Percentiles rank a stretch among this genome's conserved stretches.
phyloP scores from a whole-genome alignment of 2,888 invertebrate genomes.

The Herminia tarsipennalis region DNA sequence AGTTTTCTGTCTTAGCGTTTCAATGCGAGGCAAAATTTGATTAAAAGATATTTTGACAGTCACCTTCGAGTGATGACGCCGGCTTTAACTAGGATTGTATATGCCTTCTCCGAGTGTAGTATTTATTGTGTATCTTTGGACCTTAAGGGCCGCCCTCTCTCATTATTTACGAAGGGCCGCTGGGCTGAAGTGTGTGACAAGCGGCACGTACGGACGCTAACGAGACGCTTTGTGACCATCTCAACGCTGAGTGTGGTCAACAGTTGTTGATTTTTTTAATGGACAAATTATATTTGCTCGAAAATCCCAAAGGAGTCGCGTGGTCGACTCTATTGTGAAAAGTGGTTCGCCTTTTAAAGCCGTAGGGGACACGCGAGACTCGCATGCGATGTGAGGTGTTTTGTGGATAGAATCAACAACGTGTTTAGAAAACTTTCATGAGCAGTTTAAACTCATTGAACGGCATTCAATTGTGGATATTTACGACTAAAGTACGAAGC shows the following conservation, averaged over 20 bases:
- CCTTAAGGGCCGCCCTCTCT: constrained; percentile 72
- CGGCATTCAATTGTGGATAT: constrained; percentile 37
- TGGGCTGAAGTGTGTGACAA: constrained; percentile 82
- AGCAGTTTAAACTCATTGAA: constrained; percentile 41
- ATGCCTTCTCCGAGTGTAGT: constrained; percentile 55
- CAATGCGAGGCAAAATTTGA: neutral
- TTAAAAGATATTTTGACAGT: too few relatives aligned
- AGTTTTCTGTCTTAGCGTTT: too few relatives aligned
- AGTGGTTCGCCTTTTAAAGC: constrained; percentile 73
- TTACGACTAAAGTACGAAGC: constrained; percentile 15
- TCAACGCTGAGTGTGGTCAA: constrained; percentile 76
- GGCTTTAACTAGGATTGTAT: constrained; percentile 10
- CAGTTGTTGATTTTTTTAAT: constrained; percentile 83
- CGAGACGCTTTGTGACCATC: constrained; percentile 86
- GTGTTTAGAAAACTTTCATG: constrained; percentile 38
- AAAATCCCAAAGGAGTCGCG: constrained; percentile 64
- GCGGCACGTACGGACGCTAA: constrained; percentile 83
- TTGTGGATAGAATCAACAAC: constrained; percentile 36
- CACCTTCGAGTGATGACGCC: too few relatives aligned
- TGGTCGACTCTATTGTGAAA: constrained; percentile 59
- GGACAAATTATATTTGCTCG: constrained; percentile 81
- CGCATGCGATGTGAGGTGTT: constrained; percentile 64
- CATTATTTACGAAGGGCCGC: constrained; percentile 85
- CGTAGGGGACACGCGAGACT: constrained; percentile 62
- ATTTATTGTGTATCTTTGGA: constrained; percentile 48